Evolutionary conservation across 2,888 invertebrate species (phyloP), one percentile per base, ranked within the genome.

Genomic region (Brachypalpus laphriformis): DNA sequence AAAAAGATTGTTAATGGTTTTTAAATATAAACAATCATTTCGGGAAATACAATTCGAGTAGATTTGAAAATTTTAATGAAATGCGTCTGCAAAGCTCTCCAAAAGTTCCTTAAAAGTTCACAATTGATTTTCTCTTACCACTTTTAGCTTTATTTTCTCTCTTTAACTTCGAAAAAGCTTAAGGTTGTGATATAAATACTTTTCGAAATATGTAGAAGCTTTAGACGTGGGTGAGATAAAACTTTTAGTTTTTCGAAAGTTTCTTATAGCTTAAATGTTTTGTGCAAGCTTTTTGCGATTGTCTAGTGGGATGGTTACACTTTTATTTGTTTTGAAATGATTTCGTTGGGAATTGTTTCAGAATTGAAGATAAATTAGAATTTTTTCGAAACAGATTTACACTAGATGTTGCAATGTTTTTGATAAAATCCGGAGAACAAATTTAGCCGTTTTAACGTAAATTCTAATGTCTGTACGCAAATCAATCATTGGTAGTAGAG

Each of bases 81-180:
- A 9, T 47, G 20, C 20, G 2, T 47, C 0, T 7, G n/a, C n/a
- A n/a, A n/a, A n/a, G n/a, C n/a, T n/a, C n/a, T n/a, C n/a, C n/a
- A 49, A n/a, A 18, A 47, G 11, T 51, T n/a, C 3, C 11, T 18
- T 1, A 5, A 34, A 31, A 56, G 34, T 34, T 56, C n/a, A 4
- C 6, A 18, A 18, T n/a, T 14, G 3, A 18, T 63, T 11, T 42
- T 42, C 68, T 68, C 42, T 54, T 51, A 40, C 5, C 4, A 31
- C 0, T n/a, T 14, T 6, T 0, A 51, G 49, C 65, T 66, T 49
- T 49, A 14, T 16, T 0, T 9, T 66, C 16, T 42, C 9, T 37
- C 14, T 28, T 61, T 16, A 18, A 9, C 0, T 49, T 49, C 65
- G 65, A 51, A 68, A 68, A 68, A 68, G 68, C 18, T 16, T 3